A percentile compares a stretch with the other conserved stretches of the same genome.
These are phyloP conservation scores for Spermophilus dauricus DNA, from an alignment of 2,113 vertebrate species.

Conservation along the genomic window DNA sequence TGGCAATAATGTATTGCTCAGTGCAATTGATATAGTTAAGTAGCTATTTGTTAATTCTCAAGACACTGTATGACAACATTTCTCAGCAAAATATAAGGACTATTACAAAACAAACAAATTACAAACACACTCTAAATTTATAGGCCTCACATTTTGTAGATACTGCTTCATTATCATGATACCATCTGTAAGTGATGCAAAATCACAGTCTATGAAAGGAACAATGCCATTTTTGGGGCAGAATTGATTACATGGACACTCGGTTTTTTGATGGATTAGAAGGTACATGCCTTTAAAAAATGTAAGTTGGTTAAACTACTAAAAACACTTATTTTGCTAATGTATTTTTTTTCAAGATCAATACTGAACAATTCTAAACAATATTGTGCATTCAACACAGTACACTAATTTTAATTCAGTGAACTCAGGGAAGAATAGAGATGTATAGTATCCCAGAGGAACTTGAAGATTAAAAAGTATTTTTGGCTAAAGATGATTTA, in stretches of 20 bases:
- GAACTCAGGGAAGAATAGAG: conserved; percentile 62
- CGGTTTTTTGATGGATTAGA: background rate
- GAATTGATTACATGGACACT: background rate
- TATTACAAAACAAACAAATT: background rate
- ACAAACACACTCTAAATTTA: background rate
- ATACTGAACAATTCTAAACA: conserved; percentile 31
- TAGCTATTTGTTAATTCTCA: conserved; percentile 37
- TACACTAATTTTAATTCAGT: conserved; percentile 68
- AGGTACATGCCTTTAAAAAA: background rate
- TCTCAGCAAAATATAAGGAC: background rate
- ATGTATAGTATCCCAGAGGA: conserved; percentile 55
- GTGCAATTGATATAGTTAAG: background rate
- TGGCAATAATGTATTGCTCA: background rate
- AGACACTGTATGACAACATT: background rate
- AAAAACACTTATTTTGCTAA: conserved; percentile 51
- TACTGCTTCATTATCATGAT: background rate
- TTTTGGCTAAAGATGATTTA: conserved; percentile 77
- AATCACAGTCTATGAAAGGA: background rate
- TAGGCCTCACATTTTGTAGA: background rate
- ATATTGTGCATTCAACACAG: conserved; percentile 48
- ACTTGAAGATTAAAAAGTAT: conserved; percentile 67
- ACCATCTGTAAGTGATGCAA: background rate
- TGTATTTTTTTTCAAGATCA: conserved; percentile 27
- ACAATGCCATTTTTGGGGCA: background rate
- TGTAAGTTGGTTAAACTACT: conserved; percentile 46